These are phyloP conservation scores for Megastigmus dorsalis DNA, from an alignment of 2,888 invertebrate species.

Conservation along the genomic window DNA sequence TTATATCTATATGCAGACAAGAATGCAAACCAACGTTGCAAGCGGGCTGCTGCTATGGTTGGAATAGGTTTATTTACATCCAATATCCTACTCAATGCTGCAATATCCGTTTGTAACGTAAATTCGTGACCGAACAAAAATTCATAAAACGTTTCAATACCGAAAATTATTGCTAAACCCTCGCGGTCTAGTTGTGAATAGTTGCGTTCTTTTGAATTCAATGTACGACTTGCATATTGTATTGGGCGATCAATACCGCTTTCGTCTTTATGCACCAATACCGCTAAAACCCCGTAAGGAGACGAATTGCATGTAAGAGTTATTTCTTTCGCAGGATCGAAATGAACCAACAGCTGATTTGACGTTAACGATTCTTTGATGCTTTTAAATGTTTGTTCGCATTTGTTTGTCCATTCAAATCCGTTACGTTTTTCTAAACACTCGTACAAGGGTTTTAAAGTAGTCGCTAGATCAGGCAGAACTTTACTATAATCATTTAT, in stretches of 20 bases:
- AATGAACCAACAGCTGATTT: no score
- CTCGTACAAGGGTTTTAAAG: conserved; percentile 8
- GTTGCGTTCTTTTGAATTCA: conserved; percentile 25
- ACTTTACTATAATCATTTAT: conserved; percentile 38
- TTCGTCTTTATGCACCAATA: no score
- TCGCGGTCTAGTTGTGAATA: conserved; percentile 50
- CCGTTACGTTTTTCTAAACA: not conserved
- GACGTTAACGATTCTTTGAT: not conserved
- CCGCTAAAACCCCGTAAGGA: no score
- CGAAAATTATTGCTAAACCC: conserved; percentile 48
- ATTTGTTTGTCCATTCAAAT: not conserved
- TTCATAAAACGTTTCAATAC: conserved; percentile 64
- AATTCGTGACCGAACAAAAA: conserved; percentile 68
- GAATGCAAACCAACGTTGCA: conserved; percentile 42
- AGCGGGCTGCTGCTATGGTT: conserved; percentile 23
- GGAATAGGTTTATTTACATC: conserved; percentile 54
- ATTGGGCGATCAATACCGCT: not conserved
- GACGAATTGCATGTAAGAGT: no score
- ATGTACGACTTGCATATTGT: conserved; percentile 37
- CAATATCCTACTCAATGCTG: conserved; percentile 56
- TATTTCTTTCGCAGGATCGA: no score
- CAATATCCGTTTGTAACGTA: conserved; percentile 56
- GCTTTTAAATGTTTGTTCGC: not conserved
- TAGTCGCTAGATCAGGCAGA: not conserved
- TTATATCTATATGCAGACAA: conserved; percentile 25